These are phyloP conservation scores for Enteromius afrohamiltoni DNA, from an alignment of 2,797 vertebrate genomes.

Conservation along the genomic window DNA sequence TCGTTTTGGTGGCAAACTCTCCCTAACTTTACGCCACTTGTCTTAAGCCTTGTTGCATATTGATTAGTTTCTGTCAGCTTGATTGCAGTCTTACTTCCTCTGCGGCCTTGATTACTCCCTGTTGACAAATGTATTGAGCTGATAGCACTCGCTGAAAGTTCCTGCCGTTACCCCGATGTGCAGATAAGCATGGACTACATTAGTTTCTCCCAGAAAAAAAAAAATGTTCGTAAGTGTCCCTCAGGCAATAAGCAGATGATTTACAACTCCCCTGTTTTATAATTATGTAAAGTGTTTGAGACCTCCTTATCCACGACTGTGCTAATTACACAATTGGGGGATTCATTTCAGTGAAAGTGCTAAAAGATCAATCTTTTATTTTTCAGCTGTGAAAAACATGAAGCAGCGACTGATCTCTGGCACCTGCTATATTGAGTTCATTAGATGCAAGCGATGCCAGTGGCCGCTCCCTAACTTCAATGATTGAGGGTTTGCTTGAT, in stretches of 20 bases:
- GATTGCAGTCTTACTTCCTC: constrained; percentile 63
- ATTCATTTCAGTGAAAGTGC: constrained; percentile 13
- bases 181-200: constrained; percentile 39
- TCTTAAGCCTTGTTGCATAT: constrained; percentile 63
- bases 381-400: constrained; percentile 12
- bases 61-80: constrained; percentile 68
- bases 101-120: constrained; percentile 58
- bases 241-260: constrained; percentile 35
- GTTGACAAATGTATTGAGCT: constrained; percentile 54
- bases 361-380: constrained; percentile 26
- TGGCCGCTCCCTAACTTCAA: not conserved
- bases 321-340: constrained; percentile 38
- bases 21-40: constrained; percentile 53
- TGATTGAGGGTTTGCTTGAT: constrained; percentile 44
- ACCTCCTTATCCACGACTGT: constrained; percentile 10
- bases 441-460: constrained; percentile 33
- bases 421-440: constrained; percentile 11
- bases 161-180: constrained; percentile 18
- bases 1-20: constrained; percentile 53
- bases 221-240: not conserved
- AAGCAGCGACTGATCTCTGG: constrained; percentile 42
- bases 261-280: constrained; percentile 40
- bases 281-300: constrained; percentile 35
- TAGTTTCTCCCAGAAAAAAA: constrained; percentile 1
- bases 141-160: constrained; percentile 40